Evolutionary conservation across 1,140 invertebrate genomes (phyloP).

Genomic region (Lordiphosa mommai): DNA sequence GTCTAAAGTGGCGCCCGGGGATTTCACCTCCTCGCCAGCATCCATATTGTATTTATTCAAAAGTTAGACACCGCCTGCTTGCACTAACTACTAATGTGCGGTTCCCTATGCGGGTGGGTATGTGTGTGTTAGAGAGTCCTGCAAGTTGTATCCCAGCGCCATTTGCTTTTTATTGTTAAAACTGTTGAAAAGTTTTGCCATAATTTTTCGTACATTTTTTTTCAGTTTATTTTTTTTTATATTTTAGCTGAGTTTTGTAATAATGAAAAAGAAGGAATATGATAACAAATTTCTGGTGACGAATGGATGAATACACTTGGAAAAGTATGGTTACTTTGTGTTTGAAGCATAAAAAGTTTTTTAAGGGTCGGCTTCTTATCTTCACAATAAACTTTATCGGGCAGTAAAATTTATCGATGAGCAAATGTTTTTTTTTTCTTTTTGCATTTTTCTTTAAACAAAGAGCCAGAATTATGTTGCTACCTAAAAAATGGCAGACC

Average conservation of each 20-base stretch:
- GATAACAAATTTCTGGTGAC: not conserved
- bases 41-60: constrained; percentile 70
- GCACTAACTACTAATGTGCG: constrained; percentile 77
- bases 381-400: no score
- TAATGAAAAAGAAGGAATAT: constrained; percentile 30
- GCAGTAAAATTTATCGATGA: no score
- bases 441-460: no score
- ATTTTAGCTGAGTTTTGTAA: constrained; percentile 8
- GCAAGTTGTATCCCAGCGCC: constrained; percentile 60
- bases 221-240: constrained; percentile 24
- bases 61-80: constrained; percentile 72
- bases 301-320: not conserved
- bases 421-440: no score
- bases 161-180: constrained; percentile 75
- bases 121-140: constrained; percentile 30
- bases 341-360: no score
- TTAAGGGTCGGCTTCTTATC: no score
- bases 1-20: constrained; percentile 71
- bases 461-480: no score
- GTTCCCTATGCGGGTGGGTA: constrained; percentile 28
- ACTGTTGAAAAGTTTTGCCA: constrained; percentile 70
- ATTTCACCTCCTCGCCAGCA: constrained; percentile 2
- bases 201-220: constrained; percentile 52
- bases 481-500: no score
- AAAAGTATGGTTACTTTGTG: no score